Evolutionary conservation across 2,797 vertebrate genomes (phyloP), one percentile per base, ranked within the genome.

Genomic region (Labeo calbasu): DNA sequence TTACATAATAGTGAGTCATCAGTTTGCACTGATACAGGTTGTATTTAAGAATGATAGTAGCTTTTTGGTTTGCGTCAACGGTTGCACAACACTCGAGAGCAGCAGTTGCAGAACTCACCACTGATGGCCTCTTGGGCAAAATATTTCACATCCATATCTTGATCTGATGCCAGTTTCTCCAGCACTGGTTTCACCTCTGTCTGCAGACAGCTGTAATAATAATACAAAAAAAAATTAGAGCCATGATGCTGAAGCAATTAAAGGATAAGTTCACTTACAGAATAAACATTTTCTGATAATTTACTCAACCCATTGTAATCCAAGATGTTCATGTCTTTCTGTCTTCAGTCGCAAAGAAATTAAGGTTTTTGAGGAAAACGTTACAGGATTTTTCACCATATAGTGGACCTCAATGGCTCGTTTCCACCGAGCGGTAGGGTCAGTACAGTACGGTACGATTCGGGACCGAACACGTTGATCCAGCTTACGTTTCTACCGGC

Each of bases 131-230:
- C 97, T 92, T 97, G 97, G 86, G 97, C 97, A 86, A 98, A 98
- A 91, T 97, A 98, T 88, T 97, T 97, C 88, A 98, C 97, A 84
- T 98, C 97, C 94, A 96, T 96, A 87, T 98, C 97, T 89, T 96
- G 93, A 88, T 98, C 97, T 81, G 95, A 91, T 79, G 96, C 94
- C 87, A 98, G 89, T 87, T 96, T 98, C 91, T 97, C 96, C 85
- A 98, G 94, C 80, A 97, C 95, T 0, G 95, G 96, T 90, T 96
- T 97, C 85, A 97, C 97, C 86, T 97, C 96, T 17, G 94, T 90
- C 87, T 97, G 96, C 88, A 98, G 93, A 81, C 95, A 93, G 87
- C 97, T 97, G 84, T 46, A 86, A 91, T 63, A 79, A 28, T n/a
- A 68, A 28, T 43, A 65, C 25, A 28, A 2, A 25, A 1, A 55